Evolutionary conservation across 2,797 vertebrate species (phyloP).

Genomic region (Schizopygopsis malacanthus): DNA sequence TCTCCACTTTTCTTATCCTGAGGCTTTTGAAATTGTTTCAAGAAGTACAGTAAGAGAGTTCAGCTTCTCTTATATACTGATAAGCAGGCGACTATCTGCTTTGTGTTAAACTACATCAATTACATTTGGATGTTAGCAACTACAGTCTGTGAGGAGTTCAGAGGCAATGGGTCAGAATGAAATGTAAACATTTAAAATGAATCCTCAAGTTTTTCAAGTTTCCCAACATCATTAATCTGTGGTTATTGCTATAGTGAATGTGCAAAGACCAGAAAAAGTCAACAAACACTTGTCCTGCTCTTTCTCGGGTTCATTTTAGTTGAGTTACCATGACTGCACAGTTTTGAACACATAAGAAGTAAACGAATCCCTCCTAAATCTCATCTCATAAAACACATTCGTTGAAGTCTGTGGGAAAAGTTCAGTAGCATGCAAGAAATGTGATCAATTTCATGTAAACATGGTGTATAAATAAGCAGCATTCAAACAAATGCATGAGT

Average conservation of each 20-base stretch:
- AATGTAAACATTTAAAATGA: background rate
- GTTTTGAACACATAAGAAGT: slow-evolving; percentile 7
- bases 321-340: slow-evolving; percentile 27
- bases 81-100: background rate
- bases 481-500: background rate
- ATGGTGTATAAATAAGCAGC: background rate
- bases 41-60: slow-evolving; percentile 38
- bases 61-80: slow-evolving; percentile 25
- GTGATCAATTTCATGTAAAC: background rate
- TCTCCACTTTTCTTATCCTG: slow-evolving; percentile 45
- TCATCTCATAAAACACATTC: slow-evolving; percentile 43
- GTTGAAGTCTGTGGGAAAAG: slow-evolving; percentile 24
- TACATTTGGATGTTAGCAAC: background rate
- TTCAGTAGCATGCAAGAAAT: background rate
- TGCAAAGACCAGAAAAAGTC: background rate
- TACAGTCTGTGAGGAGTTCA: background rate
- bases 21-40: slow-evolving; percentile 52
- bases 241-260: background rate
- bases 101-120: slow-evolving; percentile 14
- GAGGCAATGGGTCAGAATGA: background rate
- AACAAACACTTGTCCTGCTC: background rate
- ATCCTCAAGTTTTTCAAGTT: background rate
- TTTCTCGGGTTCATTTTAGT: background rate
- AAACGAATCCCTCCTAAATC: slow-evolving; percentile 34
- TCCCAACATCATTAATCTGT: background rate